Conservation (phyloP, 2,888 invertebrate species). For the Emmelina monodactyla region DNA sequence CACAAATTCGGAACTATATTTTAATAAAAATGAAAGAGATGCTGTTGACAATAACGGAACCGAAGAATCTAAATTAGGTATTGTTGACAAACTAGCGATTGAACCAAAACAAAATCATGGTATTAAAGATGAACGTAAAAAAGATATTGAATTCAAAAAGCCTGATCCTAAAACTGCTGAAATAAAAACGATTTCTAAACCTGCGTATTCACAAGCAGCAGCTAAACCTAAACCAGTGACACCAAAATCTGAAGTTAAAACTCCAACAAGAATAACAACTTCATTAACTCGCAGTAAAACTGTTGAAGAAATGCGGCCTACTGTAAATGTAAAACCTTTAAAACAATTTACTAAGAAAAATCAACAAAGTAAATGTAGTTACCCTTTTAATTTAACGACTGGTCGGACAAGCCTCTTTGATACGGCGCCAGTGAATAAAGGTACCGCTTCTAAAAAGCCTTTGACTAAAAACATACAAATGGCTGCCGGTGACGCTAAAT, state of each 20-base stretch:
- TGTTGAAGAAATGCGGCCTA: conserved; percentile 48
- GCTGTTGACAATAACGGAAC: not conserved
- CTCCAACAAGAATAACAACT: conserved; percentile 23
- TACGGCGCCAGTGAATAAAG: conserved; percentile 24
- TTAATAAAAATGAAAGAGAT: not conserved
- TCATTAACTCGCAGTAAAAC: conserved; percentile 48
- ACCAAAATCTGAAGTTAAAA: conserved; percentile 39
- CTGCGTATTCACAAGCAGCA: conserved; percentile 60
- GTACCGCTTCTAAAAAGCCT: conserved; percentile 25
- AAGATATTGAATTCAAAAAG: conserved; percentile 21
- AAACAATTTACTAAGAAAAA: conserved; percentile 36
- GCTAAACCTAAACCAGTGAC: conserved; percentile 49
- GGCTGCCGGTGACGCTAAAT: conserved; percentile 40
- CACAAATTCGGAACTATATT: not conserved
- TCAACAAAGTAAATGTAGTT: conserved; percentile 50
- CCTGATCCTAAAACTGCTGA: conserved; percentile 26
- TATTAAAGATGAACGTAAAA: conserved; percentile 17
- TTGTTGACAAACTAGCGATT: not conserved
- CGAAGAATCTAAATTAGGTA: not conserved
- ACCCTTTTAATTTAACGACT: conserved; percentile 59
- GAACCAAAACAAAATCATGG: not conserved
- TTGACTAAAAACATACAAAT: conserved; percentile 28
- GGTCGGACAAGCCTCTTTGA: conserved; percentile 55
- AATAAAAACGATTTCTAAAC: conserved; percentile 28
- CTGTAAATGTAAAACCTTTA: conserved; percentile 25